Base-by-base conservation (phyloP, 2,888 invertebrate genomes). In the Pteria penguin region DNA sequence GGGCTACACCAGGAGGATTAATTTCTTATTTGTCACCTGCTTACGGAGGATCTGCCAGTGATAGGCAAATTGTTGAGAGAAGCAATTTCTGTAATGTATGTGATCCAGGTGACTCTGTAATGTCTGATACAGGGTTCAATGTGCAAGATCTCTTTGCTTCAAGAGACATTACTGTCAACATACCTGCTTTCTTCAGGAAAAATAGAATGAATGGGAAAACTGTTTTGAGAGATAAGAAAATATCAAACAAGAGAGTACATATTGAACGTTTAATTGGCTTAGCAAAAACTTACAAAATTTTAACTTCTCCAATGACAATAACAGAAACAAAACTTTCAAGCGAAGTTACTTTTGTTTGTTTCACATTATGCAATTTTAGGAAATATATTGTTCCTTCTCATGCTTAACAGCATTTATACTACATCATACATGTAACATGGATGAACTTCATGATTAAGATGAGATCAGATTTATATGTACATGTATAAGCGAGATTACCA, bases 31-130 rank as follows among this genome's bases (percentile, higher is more conserved):
- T 84, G n/a, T 84, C 84, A 8, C 57, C 68, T 29, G 74, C 78
- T 8, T 86, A 82, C 78, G 84, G 82, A 14, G 86, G 86, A 26
- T 82, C 81, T 14, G 76, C 82, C 2, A 85, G 85, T 74, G 86
- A 85, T 22, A 60, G 78, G 11, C 79, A 82, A 33, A 80, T 82
- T 26, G 69, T 73, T 45, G 80, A 80, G 54, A 61, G 77, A 61
- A 77, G 77, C 57, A 45, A 24, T 2, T 24, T 80, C 26, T 11
- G 36, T 1, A 33, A 11, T n/a, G 67, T 75, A 58, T 83, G 82
- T 76, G 80, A 80, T 52, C 75, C 76, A 18, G 82, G 79, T 2
- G 81, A 83, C 75, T 74, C 77, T 11, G 79, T 82, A 4, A 78
- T 82, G 67, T 26, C 65, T 52, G 82, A 82, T 54, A 79, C 78